Percentiles rank a stretch among this genome's conserved stretches.
Evolutionary conservation across 1,140 invertebrate genomes (phyloP).

Genomic region (Ceratosolen solmsi): DNA sequence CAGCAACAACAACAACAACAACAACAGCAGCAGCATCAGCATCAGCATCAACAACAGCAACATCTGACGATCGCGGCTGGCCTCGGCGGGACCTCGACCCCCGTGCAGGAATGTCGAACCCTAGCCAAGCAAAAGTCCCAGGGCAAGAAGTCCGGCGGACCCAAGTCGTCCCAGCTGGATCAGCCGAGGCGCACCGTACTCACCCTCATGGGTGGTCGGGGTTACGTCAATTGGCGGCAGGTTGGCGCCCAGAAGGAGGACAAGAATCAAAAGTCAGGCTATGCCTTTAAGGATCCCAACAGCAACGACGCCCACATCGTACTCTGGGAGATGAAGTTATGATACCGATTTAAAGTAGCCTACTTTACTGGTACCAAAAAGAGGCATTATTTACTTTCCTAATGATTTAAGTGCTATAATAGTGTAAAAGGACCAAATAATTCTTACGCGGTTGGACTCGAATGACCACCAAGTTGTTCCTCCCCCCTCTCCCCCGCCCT

Average conservation of each 20-base stretch:
- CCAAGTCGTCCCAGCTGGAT: constrained; percentile 69
- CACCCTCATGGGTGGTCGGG: constrained; percentile 89
- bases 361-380: constrained; percentile 49
- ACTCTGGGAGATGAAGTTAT: constrained; percentile 93
- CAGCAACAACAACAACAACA: constrained; percentile 79
- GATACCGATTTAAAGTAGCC: constrained; percentile 64
- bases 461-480: constrained; percentile 14
- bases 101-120: constrained; percentile 16
- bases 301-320: constrained; percentile 89
- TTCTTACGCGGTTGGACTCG: constrained; percentile 29
- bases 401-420: constrained; percentile 52
- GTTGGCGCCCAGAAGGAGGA: constrained; percentile 64
- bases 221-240: constrained; percentile 89
- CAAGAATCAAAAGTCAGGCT: constrained; percentile 64
- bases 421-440: constrained; percentile 53
- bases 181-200: constrained; percentile 83
- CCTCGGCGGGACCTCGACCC: constrained; percentile 1
- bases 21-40: constrained; percentile 78
- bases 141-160: constrained; percentile 61
- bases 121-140: constrained; percentile 54
- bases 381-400: constrained; percentile 54
- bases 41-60: constrained; percentile 76
- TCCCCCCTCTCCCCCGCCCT: not conserved
- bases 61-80: constrained; percentile 47
- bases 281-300: constrained; percentile 76